Conservation (phyloP, 2,797 vertebrate species). For the Helostoma temminkii region DNA sequence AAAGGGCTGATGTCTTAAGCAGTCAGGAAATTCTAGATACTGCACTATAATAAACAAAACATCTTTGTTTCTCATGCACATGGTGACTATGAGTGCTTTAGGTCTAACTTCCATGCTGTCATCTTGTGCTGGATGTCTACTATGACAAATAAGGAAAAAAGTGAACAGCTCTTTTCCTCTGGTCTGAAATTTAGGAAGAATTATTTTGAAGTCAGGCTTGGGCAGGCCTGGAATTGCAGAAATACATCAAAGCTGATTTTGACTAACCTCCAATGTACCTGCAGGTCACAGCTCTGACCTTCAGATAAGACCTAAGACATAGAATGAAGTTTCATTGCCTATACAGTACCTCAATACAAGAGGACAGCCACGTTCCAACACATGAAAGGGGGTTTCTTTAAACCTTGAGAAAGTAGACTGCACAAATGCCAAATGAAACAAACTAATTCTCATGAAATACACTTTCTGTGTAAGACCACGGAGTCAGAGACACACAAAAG, state of each 20-base stretch:
- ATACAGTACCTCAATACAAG: constrained; percentile 36
- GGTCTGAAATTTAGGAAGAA: constrained; percentile 7
- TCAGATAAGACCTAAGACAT: constrained; percentile 50
- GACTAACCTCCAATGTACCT: constrained; percentile 38
- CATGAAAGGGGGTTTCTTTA: constrained; percentile 60
- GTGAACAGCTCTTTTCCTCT: neutral
- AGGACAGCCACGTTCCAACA: constrained; percentile 63
- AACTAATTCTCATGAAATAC: constrained; percentile 56
- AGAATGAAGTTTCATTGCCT: constrained; percentile 40
- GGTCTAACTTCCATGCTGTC: neutral
- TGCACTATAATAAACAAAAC: constrained; percentile 37
- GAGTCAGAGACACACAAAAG: constrained; percentile 45
- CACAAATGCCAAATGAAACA: constrained; percentile 68
- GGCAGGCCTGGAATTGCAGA: constrained; percentile 18
- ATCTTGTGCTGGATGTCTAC: neutral
- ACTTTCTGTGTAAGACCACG: constrained; percentile 44
- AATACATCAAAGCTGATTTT: constrained; percentile 21
- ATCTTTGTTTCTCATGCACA: constrained; percentile 20
- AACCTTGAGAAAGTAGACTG: constrained; percentile 39
- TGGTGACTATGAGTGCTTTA: neutral
- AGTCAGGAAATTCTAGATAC: constrained; percentile 51
- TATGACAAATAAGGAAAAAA: neutral
- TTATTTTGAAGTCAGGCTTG: constrained; percentile 2
- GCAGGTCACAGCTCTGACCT: constrained; percentile 69
- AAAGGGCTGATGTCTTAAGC: constrained; percentile 50